These are phyloP conservation scores for Callimico goeldii DNA, from an alignment of 2,797 vertebrate species.

Conservation along the genomic window DNA sequence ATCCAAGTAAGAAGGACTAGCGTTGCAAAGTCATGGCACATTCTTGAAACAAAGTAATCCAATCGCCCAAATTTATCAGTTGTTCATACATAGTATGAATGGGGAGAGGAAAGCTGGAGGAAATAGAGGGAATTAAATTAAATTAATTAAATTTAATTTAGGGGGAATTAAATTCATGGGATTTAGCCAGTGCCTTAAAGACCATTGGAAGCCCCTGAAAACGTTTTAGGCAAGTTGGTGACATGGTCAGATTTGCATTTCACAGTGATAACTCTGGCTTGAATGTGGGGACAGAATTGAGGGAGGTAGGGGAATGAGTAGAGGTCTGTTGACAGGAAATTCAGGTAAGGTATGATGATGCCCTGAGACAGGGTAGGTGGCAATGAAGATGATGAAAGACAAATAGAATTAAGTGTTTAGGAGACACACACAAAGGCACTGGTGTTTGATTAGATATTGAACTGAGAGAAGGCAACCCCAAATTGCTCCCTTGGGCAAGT, in stretches of 20 bases:
- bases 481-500: not conserved
- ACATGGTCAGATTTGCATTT: not conserved
- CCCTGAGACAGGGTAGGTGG: not conserved
- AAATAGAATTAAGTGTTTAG: not conserved
- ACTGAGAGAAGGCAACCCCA: not conserved
- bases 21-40: not conserved
- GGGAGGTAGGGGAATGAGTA: not conserved
- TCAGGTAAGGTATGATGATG: not conserved
- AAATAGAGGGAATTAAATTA: not conserved
- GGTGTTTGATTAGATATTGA: not conserved
- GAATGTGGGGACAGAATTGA: not conserved
- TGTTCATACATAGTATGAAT: not conserved
- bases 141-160: no score
- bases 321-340: not conserved
- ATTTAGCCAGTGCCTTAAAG: not conserved
- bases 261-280: not conserved
- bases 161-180: not conserved
- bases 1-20: not conserved
- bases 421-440: not conserved
- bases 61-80: not conserved
- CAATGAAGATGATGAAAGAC: not conserved
- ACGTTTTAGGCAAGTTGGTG: not conserved
- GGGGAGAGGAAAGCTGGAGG: not conserved
- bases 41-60: constrained; percentile 14
- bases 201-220: not conserved